Evolutionary conservation across 2,113 vertebrate genomes (phyloP).

Genomic region (Salvator merianae): DNA sequence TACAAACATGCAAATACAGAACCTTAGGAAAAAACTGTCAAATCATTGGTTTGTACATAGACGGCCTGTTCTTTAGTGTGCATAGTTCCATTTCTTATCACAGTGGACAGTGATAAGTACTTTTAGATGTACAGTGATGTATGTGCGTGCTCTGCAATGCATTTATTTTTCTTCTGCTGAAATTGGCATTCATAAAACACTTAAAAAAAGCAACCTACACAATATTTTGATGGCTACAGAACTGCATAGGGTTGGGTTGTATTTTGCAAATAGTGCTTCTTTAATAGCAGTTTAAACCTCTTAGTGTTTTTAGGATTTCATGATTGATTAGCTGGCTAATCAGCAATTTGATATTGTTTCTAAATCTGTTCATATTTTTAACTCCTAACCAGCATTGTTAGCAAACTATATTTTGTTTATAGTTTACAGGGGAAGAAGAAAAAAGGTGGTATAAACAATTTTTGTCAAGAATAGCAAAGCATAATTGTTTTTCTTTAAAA

Average conservation of each 20-base stretch:
- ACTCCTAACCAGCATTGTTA: not conserved
- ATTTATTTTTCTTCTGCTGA: not conserved
- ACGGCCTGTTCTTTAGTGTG: not conserved
- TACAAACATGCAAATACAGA: not conserved
- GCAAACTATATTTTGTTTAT: not conserved
- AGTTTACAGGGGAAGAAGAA: not conserved
- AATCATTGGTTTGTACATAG: not conserved
- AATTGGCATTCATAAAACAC: not conserved
- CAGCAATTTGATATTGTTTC: not conserved
- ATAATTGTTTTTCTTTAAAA: slow-evolving; percentile 4
- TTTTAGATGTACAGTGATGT: not conserved
- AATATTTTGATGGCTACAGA: not conserved
- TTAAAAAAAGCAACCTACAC: not conserved
- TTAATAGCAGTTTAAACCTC: not conserved
- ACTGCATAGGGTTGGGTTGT: not conserved
- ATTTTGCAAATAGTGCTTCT: not conserved
- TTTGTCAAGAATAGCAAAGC: not conserved
- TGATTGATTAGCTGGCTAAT: too few relatives aligned
- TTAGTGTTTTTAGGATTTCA: not conserved
- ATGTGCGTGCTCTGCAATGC: not conserved
- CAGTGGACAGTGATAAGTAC: not conserved
- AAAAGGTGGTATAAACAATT: not conserved
- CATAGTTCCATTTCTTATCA: not conserved
- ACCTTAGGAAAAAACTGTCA: not conserved
- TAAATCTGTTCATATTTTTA: not conserved